These are phyloP conservation scores for Clarias magur DNA, from an alignment of 2,113 vertebrate genomes.

Conservation along the genomic window DNA sequence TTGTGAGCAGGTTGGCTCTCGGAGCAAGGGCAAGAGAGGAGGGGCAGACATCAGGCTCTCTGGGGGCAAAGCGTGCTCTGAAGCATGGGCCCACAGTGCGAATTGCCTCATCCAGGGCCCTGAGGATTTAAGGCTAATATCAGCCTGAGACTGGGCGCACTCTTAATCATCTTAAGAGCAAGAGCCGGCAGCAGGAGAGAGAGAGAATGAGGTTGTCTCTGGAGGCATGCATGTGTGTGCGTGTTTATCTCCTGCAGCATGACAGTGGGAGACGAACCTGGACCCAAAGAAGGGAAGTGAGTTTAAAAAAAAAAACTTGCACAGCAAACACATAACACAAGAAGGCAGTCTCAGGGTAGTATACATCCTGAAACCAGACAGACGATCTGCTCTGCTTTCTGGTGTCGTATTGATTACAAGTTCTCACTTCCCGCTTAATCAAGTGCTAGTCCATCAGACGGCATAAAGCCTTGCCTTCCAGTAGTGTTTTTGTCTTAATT, in stretches of 20 bases:
- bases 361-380: constrained; percentile 47
- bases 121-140: constrained; percentile 66
- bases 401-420: constrained; percentile 48
- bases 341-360: constrained; percentile 16
- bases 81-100: constrained; percentile 58
- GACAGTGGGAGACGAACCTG: constrained; percentile 24
- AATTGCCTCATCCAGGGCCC: constrained; percentile 53
- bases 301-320: background rate
- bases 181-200: constrained; percentile 57
- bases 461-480: constrained; percentile 3
- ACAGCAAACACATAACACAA: background rate
- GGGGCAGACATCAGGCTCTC: constrained; percentile 57
- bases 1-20: constrained; percentile 55
- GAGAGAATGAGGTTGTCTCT: constrained; percentile 53
- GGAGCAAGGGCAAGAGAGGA: constrained; percentile 53
- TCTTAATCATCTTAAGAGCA: constrained; percentile 70
- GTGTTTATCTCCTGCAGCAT: constrained; percentile 35
- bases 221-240: constrained; percentile 17
- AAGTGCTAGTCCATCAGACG: constrained; percentile 16
- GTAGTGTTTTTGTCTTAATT: constrained; percentile 11
- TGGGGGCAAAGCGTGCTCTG: constrained; percentile 54
- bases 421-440: constrained; percentile 40
- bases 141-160: constrained; percentile 57
- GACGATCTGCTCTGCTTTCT: constrained; percentile 44
- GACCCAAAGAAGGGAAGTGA: constrained; percentile 18